These are phyloP conservation scores for Pocillopora damicornis DNA, from an alignment of 64 coral and sea anemone genomes.

Conservation along the genomic window DNA sequence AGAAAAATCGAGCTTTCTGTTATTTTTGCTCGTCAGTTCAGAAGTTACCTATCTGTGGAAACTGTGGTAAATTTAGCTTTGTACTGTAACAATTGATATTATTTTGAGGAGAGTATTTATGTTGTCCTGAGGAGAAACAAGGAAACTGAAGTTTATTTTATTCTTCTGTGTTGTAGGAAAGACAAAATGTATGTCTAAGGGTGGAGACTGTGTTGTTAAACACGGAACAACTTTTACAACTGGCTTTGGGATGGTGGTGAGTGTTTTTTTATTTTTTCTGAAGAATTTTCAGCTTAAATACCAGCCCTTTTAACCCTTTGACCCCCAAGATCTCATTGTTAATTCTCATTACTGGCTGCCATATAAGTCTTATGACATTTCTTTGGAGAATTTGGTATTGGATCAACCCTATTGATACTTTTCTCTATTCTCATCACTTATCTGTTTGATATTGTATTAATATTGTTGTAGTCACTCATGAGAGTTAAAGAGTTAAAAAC, in stretches of 20 bases:
- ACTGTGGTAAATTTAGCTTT: conserved; percentile 68
- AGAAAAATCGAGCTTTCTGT: conserved; percentile 97
- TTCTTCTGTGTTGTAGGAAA: conserved; percentile 59
- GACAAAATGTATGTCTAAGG: conserved; percentile 92
- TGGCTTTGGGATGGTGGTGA: conserved; percentile 93
- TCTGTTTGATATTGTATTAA: too few species aligned
- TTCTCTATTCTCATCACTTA: too few species aligned
- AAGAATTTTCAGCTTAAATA: background rate
- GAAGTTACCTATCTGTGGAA: conserved; percentile 84
- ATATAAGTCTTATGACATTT: too few species aligned
- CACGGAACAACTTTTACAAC: conserved; percentile 77
- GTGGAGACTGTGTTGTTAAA: conserved; percentile 97
- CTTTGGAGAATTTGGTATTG: too few species aligned
- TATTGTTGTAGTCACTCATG: too few species aligned
- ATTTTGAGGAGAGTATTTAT: background rate
- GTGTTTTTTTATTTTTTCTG: background rate
- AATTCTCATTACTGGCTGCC: too few species aligned
- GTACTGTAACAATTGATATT: background rate
- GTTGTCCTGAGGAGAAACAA: too few species aligned
- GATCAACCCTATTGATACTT: too few species aligned
- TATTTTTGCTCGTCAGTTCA: conserved; percentile 90
- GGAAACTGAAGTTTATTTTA: background rate
- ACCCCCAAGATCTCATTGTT: too few species aligned
- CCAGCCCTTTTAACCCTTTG: background rate
- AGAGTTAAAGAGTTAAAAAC: too few species aligned